Base-by-base conservation (phyloP, 1,140 invertebrate species). In the Brachionus manjavacas region DNA sequence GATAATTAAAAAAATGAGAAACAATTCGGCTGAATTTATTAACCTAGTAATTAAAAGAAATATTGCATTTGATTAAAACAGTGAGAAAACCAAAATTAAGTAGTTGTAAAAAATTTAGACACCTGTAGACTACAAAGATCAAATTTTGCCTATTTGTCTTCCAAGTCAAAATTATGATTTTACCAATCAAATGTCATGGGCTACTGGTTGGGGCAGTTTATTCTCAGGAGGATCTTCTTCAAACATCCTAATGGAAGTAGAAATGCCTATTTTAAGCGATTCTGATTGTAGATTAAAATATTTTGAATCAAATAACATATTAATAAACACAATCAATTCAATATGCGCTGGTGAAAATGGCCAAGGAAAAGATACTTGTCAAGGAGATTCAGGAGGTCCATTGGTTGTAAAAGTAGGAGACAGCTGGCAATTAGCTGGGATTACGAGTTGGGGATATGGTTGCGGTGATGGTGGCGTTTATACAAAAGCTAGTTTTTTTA, bases 381-480 rank as follows among this genome's bases (percentile, higher is more conserved):
- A 84, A 74, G 81, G 81, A 28, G 81, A 84, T 55, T 70, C 64
- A 25, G 81, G 81, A 41, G 81, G 81, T 70, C 81, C 81, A 72
- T 84, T 84, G 35, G 66, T 84, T 35, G 43, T 52, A 55, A 6
- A 41, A 41, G 25, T 23, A 6, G 16, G 12, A 14, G 25, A 31
- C 12, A 39, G 41, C 23, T 84, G 68, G 66, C 28, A 74, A 20
- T 16, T 76, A 2, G 68, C 68, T 9, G 83, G 83, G 16, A 28
- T 84, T 9, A 76, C 70, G 9, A 66, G 55, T 43, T 84, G 83
- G 83, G 83, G 83, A 35, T 25, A 11, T 20, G 83, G 70, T 14
- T 84, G 83, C 46, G 83, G 83, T 43, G 25, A 84, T 74, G 83
- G 83, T 55, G 83, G 83, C 55, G 83, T 84, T 28, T 84, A 84